Base-by-base conservation (phyloP, 1,140 invertebrate genomes). In the Drosophila jambulina region DNA sequence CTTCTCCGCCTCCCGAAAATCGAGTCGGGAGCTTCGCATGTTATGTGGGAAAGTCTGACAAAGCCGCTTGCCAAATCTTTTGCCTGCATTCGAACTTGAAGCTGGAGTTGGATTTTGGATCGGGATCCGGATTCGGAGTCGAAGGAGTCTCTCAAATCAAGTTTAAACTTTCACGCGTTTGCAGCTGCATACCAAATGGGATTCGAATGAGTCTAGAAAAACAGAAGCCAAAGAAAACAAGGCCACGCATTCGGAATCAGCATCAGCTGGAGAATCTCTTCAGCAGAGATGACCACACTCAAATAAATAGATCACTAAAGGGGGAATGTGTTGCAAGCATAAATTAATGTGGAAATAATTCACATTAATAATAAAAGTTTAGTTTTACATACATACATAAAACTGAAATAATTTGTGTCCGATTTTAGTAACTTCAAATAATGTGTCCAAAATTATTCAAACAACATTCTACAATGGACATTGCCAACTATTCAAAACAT, bases 101-200 rank as follows among this genome's bases (percentile, higher is more conserved):
- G 43, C 23, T 25, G 29, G 7, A 34, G 36, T 23, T 40, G 51
- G 32, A n/a, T 48, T 25, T 56, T 4, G 25, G 53, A 51, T 58
- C 12, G 32, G 32, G 32, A 34, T 34, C 51, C 54, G 46, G 53
- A 72, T 63, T 51, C 48, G 23, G 58, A 65, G 60, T 60, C 51
- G 48, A 42, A 38, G 36, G 65, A 48, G 36, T 51, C 27, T 72
- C 67, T 36, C 72, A 83, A 87, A 82, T 80, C 83, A 88, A 84
- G 71, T 88, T 88, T 80, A 74, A 87, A 84, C 84, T 80, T 87
- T 63, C 58, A 77, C 78, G 84, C 77, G 57, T 82, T 88, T 61
- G 71, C 84, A 63, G 80, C 84, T 83, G 84, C 84, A 80, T 80
- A 77, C 70, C 83, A 82, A 87, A 79, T 87, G 70, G 65, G 79